Conservation (phyloP, 2,797 vertebrate genomes). For the Danio albolineatus region DNA sequence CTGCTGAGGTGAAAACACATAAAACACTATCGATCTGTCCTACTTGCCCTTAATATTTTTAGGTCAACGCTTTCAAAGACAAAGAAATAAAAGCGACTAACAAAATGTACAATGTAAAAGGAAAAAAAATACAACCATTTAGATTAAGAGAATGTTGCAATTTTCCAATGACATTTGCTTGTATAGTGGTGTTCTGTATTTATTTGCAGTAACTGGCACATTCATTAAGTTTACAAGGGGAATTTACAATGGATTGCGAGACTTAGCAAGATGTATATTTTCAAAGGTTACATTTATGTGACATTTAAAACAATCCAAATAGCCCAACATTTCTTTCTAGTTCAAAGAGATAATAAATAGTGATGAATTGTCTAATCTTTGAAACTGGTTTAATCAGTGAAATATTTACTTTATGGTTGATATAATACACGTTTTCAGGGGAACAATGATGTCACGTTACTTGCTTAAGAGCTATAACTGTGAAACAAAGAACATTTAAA, state of each 20-base stretch:
- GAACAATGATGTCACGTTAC: no score
- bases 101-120: not conserved
- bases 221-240: not conserved
- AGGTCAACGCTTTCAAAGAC: conserved; percentile 27
- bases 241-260: not conserved
- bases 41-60: conserved; percentile 45
- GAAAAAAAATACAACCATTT: not conserved
- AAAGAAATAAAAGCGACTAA: conserved; percentile 6
- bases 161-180: not conserved
- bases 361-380: not conserved
- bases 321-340: not conserved
- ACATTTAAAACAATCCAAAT: conserved; percentile 1
- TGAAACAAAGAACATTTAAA: no score
- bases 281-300: not conserved
- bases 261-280: not conserved
- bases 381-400: not conserved
- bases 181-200: not conserved
- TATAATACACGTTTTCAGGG: no score
- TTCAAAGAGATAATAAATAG: not conserved
- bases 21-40: conserved; percentile 75
- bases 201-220: not conserved
- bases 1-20: conserved; percentile 72
- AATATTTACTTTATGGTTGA: no score
- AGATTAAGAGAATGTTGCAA: not conserved
- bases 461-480: no score